Evolutionary conservation across 2,797 vertebrate species (phyloP), one percentile per base, ranked within the genome.

Genomic region (Emydoidea blandingii): DNA sequence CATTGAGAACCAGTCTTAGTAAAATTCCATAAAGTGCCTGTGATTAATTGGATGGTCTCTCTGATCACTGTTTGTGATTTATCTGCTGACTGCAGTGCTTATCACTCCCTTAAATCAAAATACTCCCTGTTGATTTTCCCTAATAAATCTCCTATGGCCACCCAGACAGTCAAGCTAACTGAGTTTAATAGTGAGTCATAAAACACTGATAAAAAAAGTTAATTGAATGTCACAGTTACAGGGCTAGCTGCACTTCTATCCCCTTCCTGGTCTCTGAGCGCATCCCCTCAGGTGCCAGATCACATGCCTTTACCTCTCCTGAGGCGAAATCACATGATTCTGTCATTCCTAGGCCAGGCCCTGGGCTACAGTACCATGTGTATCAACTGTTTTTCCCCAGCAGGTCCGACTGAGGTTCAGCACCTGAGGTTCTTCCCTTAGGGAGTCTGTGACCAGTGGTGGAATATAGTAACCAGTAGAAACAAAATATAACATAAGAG

Each of bases 61-160:
- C 57, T 83, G 93, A 72, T 53, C 53, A 85, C 10, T 3, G 47
- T 34, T 8, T 15, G 62, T 89, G 83, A 95, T 97, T 96, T 96
- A 95, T 96, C 88, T 95, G 76, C 87, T 92, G 84, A 86, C 57
- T 54, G 53, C 57, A 93, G 56, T 83, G 25, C 79, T 91, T 93
- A 81, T 89, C 96, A 91, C 90, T 47, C 29, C 41, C 21, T 5
- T 95, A 90, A 95, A 96, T 90, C 29, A 84, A 95, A 95, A 81
- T 12, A 81, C 87, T 81, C 0, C 34, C 29, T 89, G 72, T 93
- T 83, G 81, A 41, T 83, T 86, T 37, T 89, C 79, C 79, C 83
- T 57, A 89, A 89, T 90, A 83, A 93, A 93, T 93, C 50, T 83
- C 57, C 53, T 68, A 65, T 47, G 72, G 83, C 50, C 57, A 93